Evolutionary conservation across 1,140 invertebrate species (phyloP), one percentile per base, ranked within the genome.

Genomic region (Lanistes nyassanus): DNA sequence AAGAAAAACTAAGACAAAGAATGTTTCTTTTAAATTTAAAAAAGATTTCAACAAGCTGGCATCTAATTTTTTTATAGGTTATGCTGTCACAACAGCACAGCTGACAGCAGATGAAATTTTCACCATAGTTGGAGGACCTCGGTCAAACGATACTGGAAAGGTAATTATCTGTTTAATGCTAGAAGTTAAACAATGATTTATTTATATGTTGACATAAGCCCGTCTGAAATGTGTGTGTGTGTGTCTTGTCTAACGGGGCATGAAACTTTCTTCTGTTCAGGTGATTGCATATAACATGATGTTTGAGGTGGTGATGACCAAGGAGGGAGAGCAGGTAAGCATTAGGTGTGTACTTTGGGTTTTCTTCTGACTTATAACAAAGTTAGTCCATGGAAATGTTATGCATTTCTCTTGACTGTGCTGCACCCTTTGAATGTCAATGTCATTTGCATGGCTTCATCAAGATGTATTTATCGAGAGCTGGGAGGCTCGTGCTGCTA

Each of bases 311-410:
- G 66, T 85, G 51, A 66, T 81, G n/a, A 74, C 68, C 2, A 79
- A 80, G 21, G 76, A 77, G 37, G 81, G 81, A 19, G 70, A 79
- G 37, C 81, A 84, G 81, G 78, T 81, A 76, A 55, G 42, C 60
- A 42, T 31, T 76, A 65, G n/a, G 70, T 53, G 26, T 42, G 42
- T 75, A n/a, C 42, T 67, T 23, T 3, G 36, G 2, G 13, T n/a
- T 36, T 67, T 67, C 23, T 29, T 67, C n/a, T 47, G 42, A 47
- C 9, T 47, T 47, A 47, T 9, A 47, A 16, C 42, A 13, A 9
- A 47, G 42, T 47, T 47, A 47, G 42, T 9, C 42, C 42, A 47
- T 16, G 19, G 19, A 47, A 47, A 47, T 9, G 42, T 16, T 47
- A 1, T 3, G 42, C 42, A 3, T 47, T 47, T 16, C 42, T 47